These are phyloP conservation scores for Tetragnatha montana DNA, from an alignment of 2,888 invertebrate genomes.

Conservation along the genomic window DNA sequence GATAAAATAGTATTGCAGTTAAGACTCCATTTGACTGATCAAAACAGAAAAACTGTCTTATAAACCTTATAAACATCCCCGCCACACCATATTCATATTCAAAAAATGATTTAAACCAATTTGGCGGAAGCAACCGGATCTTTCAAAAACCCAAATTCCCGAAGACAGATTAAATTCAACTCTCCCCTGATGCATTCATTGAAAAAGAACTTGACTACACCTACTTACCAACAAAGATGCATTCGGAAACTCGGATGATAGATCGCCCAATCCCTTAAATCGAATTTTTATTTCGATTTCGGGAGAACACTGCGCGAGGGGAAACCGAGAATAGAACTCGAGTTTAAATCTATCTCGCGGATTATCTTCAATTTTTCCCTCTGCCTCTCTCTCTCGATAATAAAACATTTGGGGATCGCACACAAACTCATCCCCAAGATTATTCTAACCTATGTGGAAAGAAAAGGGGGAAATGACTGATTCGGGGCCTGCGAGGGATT, in stretches of 20 bases:
- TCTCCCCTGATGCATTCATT: neutral
- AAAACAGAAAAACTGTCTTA: neutral
- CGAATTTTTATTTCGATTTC: neutral
- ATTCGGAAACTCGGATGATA: neutral
- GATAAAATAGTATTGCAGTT: no score
- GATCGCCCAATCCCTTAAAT: neutral
- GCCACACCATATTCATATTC: neutral
- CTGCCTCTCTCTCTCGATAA: neutral
- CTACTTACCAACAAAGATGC: neutral
- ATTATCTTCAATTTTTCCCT: neutral
- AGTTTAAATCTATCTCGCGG: neutral
- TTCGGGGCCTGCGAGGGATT: slow-evolving; percentile 1
- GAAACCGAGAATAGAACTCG: neutral
- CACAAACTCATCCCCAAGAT: neutral
- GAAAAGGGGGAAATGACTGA: neutral
- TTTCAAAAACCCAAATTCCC: neutral
- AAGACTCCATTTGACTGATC: neutral
- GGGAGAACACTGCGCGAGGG: neutral
- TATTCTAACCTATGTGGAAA: neutral
- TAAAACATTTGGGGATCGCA: neutral
- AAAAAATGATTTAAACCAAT: neutral
- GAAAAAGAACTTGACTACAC: neutral
- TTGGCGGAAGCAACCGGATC: neutral
- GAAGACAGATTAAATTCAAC: neutral
- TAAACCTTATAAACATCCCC: neutral